A percentile compares a stretch with the other conserved stretches of the same genome.
Evolutionary conservation across 2,888 invertebrate species (phyloP).

Genomic region (Chouioia cunea): DNA sequence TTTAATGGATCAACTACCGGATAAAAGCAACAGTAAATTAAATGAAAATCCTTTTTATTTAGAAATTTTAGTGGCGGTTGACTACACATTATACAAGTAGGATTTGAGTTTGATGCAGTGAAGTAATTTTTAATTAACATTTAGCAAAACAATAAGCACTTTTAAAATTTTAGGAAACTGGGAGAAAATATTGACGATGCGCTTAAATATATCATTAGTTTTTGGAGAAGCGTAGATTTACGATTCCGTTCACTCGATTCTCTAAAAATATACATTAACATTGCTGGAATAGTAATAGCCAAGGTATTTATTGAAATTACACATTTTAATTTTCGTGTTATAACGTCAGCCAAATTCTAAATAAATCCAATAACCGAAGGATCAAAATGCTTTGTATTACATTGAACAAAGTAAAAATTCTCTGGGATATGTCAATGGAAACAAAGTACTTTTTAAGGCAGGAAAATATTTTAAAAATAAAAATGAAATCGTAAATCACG

Average conservation of each 20-base stretch:
- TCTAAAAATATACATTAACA: slow-evolving; percentile 5
- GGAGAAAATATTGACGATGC: slow-evolving; percentile 15
- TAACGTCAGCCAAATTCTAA: too few species aligned
- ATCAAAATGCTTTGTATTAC: slow-evolving; percentile 10
- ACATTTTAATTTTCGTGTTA: background rate
- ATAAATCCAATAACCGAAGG: too few species aligned
- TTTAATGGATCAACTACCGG: too few species aligned
- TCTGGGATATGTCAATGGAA: slow-evolving; percentile 1
- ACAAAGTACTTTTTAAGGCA: slow-evolving; percentile 3
- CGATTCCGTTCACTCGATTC: background rate
- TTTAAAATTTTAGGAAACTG: slow-evolving; percentile 4
- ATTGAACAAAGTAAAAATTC: slow-evolving; percentile 10
- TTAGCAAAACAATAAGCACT: too few species aligned
- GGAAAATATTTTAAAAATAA: slow-evolving; percentile 9
- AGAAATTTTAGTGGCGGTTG: too few species aligned
- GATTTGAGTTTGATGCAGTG: too few species aligned
- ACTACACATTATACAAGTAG: too few species aligned
- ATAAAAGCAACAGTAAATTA: too few species aligned
- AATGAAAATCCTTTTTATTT: too few species aligned
- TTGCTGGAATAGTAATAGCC: slow-evolving; percentile 14
- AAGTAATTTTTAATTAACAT: too few species aligned
- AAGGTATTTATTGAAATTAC: slow-evolving; percentile 1
- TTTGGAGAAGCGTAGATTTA: background rate
- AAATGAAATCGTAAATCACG: background rate
- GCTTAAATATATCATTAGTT: slow-evolving; percentile 4